These are phyloP conservation scores for Phengaris arion DNA, from an alignment of 2,888 invertebrate species.

Conservation along the genomic window DNA sequence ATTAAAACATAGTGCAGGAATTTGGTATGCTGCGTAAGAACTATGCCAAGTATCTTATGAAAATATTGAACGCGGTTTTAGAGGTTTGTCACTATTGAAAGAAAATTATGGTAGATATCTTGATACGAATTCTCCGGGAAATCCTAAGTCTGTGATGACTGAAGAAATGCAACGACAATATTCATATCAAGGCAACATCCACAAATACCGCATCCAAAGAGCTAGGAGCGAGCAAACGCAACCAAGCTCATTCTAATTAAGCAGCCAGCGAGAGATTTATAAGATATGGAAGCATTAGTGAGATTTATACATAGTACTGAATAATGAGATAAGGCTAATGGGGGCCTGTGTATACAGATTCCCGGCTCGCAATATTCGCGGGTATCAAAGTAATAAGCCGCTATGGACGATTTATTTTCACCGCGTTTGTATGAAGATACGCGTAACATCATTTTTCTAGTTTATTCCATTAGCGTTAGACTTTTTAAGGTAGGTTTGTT, in stretches of 20 bases:
- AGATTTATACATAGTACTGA: slow-evolving; percentile 72
- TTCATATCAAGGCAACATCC: background rate
- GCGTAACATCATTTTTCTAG: slow-evolving; percentile 26
- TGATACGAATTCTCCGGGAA: too few relatives aligned
- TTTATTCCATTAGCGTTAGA: slow-evolving; percentile 21
- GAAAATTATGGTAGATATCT: too few relatives aligned
- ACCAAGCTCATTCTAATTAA: slow-evolving; percentile 68
- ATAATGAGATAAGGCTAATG: slow-evolving; percentile 74
- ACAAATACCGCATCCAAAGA: slow-evolving; percentile 35
- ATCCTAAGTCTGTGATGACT: too few relatives aligned
- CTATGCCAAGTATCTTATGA: too few relatives aligned
- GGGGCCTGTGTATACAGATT: slow-evolving; percentile 48
- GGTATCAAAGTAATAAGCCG: slow-evolving; percentile 36
- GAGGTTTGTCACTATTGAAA: too few relatives aligned
- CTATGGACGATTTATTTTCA: slow-evolving; percentile 37
- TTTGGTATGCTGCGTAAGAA: too few relatives aligned
- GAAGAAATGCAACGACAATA: too few relatives aligned
- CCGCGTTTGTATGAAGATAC: slow-evolving; percentile 33
- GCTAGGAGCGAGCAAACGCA: slow-evolving; percentile 34
- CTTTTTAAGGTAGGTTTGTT: background rate
- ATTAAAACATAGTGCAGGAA: too few relatives aligned
- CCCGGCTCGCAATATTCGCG: slow-evolving; percentile 40
- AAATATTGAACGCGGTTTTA: too few relatives aligned
- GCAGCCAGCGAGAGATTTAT: slow-evolving; percentile 68
- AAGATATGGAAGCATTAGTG: slow-evolving; percentile 74